Evolutionary conservation across 2,888 invertebrate species (phyloP), one percentile per base, ranked within the genome.

Genomic region (Tubulanus polymorphus): DNA sequence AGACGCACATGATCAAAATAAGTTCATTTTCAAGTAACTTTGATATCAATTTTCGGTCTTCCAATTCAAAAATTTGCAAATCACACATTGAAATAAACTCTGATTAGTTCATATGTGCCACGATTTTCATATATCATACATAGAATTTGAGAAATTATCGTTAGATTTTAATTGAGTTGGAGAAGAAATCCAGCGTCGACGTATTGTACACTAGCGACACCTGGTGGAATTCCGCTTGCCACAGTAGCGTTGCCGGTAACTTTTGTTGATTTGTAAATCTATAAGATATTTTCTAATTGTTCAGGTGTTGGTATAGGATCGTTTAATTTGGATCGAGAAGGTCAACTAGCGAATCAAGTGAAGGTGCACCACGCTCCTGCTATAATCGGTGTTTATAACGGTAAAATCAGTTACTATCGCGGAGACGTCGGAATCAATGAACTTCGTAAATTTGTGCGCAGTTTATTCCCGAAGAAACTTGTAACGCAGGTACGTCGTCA

Each of bases 261-360:
- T 32, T 12, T n/a, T 32, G 35, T 32, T n/a, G 10, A 32, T n/a
- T 32, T n/a, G 35, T 32, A n/a, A 10, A 23, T 25, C 10, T 18
- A 12, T 15, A 27, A 26, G 27, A 18, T 48, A 5, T 6, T 1
- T 37, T 37, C 35, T 5, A 20, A n/a, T 29, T 29, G 63, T 54
- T 6, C 61, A 81, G 78, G 90, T 35, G 65, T 81, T 54, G 81
- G 81, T 52, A 66, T 79, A n/a, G 81, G 77, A 3, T 76, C 80
- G 2, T 86, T 90, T 30, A 92, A 95, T 79, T 89, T 90, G 0
- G 89, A 88, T 0, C 87, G 89, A 63, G 93, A 94, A 74, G 85
- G 87, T 37, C 83, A 84, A 25, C 82, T 94, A 46, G 86, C 90
- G 1, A 83, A 90, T 56, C 85, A 89, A 64, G 83, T 93, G 32